These are phyloP conservation scores for Stegodyphus mimosarum DNA, from an alignment of 1,140 invertebrate species.

Conservation along the genomic window DNA sequence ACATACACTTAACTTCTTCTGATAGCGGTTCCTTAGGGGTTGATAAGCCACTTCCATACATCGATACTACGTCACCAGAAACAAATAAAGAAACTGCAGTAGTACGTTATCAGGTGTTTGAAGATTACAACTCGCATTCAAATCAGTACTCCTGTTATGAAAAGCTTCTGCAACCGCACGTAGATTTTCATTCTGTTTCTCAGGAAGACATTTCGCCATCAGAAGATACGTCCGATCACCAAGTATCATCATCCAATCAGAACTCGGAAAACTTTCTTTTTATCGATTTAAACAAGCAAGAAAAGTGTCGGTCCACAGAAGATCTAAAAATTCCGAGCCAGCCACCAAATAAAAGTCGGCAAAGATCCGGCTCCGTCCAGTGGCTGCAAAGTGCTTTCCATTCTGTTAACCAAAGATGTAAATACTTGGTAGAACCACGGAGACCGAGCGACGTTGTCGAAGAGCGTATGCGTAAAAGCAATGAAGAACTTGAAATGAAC, in stretches of 20 bases:
- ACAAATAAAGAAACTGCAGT: not conserved
- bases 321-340: not conserved
- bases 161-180: not conserved
- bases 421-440: slow-evolving; percentile 15
- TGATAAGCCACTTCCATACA: slow-evolving; percentile 3
- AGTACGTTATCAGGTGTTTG: slow-evolving; percentile 1
- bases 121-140: slow-evolving; percentile 15
- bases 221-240: not conserved
- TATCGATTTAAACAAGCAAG: no score
- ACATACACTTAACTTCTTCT: not conserved
- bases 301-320: no score
- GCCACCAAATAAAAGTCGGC: not conserved
- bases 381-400: slow-evolving; percentile 42
- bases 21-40: not conserved
- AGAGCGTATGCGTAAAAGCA: slow-evolving; percentile 30
- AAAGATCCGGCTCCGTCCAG: slow-evolving; percentile 21
- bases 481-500: slow-evolving; percentile 32
- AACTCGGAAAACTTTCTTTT: no score
- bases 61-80: not conserved
- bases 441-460: slow-evolving; percentile 39
- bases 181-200: no score
- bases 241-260: no score
- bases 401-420: slow-evolving; percentile 10
- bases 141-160: not conserved
- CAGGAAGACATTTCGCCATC: not conserved